A percentile compares a stretch with the other conserved stretches of the same genome.
Evolutionary conservation across 2,888 invertebrate genomes (phyloP).

Genomic region (Lasioglossum figueresi): DNA sequence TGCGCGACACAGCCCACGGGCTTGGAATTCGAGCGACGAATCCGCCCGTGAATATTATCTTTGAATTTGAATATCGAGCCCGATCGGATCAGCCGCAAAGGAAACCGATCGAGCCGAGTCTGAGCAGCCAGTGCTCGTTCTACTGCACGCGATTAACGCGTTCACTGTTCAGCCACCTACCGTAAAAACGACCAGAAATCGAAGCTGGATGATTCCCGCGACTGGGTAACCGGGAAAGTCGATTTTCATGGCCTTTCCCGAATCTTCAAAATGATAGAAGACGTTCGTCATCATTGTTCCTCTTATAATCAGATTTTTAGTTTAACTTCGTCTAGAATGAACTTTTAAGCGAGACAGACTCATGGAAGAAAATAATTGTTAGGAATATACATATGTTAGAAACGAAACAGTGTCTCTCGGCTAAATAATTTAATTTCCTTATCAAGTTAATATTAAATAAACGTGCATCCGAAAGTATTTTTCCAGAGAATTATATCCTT

Average conservation of each 20-base stretch:
- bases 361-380: too few relatives aligned
- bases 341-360: background rate
- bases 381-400: background rate
- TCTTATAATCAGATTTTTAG: too few relatives aligned
- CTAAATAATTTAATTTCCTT: background rate
- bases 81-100: conserved; percentile 12
- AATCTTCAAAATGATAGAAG: background rate
- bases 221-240: background rate
- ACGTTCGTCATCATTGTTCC: background rate
- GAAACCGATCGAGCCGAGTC: conserved; percentile 8
- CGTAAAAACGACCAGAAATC: background rate
- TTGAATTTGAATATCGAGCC: conserved; percentile 23
- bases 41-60: conserved; percentile 15
- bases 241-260: background rate
- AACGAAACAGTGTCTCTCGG: background rate
- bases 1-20: conserved; percentile 16
- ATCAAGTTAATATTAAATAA: background rate
- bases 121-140: conserved; percentile 6
- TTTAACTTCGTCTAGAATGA: too few relatives aligned
- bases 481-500: background rate
- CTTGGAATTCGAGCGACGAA: conserved; percentile 38
- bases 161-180: background rate
- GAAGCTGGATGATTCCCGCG: background rate
- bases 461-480: background rate
- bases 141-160: conserved; percentile 1